Percentiles rank a stretch among this genome's conserved stretches.
These are phyloP conservation scores for Mirza zaza DNA, from an alignment of 2,113 vertebrate species.

Conservation along the genomic window DNA sequence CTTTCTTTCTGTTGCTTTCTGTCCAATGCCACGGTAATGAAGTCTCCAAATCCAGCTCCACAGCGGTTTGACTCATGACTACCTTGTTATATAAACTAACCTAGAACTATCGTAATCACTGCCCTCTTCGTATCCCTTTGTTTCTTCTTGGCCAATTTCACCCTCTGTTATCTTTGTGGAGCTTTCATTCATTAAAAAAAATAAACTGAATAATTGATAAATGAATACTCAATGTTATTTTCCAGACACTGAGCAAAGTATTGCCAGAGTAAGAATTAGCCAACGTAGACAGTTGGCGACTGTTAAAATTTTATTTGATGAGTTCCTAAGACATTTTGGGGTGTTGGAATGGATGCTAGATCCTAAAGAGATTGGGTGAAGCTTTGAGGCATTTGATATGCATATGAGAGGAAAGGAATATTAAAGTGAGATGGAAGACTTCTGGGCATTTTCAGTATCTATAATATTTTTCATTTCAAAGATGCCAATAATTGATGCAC, in stretches of 20 bases:
- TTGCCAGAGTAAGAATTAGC: not conserved
- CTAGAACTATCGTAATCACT: no score
- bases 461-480: not conserved
- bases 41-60: not conserved
- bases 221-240: no score
- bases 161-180: rapidly evolving
- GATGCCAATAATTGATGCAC: not conserved
- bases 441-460: not conserved
- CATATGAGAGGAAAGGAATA: not conserved
- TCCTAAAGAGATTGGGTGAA: no score
- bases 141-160: not conserved
- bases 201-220: not conserved
- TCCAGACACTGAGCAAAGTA: not conserved
- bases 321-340: not conserved
- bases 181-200: not conserved
- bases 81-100: rapidly evolving
- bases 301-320: not conserved
- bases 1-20: rapidly evolving
- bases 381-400: no score
- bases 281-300: rapidly evolving
- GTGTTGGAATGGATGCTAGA: not conserved
- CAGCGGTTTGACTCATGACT: rapidly evolving
- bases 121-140: no score
- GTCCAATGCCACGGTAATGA: rapidly evolving
- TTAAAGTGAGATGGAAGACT: not conserved